Conservation (phyloP, 2,797 vertebrate species). For the Argya squamiceps region DNA sequence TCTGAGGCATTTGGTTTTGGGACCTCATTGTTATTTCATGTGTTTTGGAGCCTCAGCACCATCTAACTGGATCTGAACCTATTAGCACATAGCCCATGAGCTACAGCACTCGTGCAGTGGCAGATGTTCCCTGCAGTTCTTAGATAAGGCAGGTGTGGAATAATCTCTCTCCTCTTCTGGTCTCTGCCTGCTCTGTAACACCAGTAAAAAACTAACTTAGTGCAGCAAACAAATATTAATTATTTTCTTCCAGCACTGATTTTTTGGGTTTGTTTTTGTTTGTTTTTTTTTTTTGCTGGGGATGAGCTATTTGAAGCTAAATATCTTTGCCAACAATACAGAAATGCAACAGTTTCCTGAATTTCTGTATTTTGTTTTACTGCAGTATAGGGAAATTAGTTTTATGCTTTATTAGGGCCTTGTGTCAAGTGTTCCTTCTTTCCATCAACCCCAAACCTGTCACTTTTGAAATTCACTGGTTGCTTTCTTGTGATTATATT, state of each 20-base stretch:
- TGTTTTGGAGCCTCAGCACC: background rate
- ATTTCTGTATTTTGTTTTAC: background rate
- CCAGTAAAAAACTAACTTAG: background rate
- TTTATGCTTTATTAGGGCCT: background rate
- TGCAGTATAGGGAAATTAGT: background rate
- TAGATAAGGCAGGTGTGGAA: background rate
- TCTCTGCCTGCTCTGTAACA: background rate
- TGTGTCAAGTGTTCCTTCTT: background rate
- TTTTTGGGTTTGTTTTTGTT: too few species aligned
- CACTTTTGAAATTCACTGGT: background rate
- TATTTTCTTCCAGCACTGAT: background rate
- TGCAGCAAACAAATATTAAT: background rate
- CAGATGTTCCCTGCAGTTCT: background rate
- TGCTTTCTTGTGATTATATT: background rate
- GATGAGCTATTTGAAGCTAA: background rate
- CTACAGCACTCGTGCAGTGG: accelerated
- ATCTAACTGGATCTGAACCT: background rate
- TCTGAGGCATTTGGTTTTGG: background rate
- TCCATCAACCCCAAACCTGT: background rate
- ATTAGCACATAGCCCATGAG: background rate
- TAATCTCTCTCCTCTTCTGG: background rate
- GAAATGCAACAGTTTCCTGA: background rate
- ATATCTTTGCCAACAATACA: background rate
- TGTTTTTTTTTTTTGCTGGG: background rate
- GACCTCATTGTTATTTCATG: background rate